Percentiles rank a stretch among this genome's conserved stretches.
Conservation (phyloP, 2,797 vertebrate species). For the Acridotheres tristis region DNA sequence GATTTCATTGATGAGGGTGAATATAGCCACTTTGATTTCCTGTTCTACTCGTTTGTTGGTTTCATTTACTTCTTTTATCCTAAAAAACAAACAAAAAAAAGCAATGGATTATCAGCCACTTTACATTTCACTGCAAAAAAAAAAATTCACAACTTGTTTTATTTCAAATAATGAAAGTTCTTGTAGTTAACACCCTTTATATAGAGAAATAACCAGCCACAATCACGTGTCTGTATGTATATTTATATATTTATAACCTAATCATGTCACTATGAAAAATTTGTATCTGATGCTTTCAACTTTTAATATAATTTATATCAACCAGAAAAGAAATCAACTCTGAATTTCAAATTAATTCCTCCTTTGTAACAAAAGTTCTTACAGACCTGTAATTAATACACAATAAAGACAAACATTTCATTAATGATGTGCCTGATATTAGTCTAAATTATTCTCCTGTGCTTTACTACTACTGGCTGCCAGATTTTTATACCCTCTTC, state of each 20-base stretch:
- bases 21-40: conserved; percentile 98
- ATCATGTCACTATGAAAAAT: background rate
- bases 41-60: conserved; percentile 97
- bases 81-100: conserved; percentile 61
- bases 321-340: background rate
- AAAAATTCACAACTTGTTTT: background rate
- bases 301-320: background rate
- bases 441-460: background rate
- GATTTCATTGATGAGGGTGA: conserved; percentile 99
- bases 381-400: background rate
- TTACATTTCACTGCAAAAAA: conserved; percentile 26
- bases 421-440: background rate
- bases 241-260: background rate
- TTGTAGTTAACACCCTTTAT: background rate
- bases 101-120: conserved; percentile 56
- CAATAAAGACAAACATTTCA: background rate
- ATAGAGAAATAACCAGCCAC: background rate
- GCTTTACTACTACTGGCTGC: background rate
- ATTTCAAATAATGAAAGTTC: background rate
- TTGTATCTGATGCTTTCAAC: background rate
- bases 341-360: background rate
- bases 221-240: background rate
- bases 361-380: background rate
- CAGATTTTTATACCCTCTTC: background rate
- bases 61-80: conserved; percentile 96